Evolutionary conservation across 1,140 invertebrate species (phyloP).

Genomic region (Lepidotrigona ventralis): DNA sequence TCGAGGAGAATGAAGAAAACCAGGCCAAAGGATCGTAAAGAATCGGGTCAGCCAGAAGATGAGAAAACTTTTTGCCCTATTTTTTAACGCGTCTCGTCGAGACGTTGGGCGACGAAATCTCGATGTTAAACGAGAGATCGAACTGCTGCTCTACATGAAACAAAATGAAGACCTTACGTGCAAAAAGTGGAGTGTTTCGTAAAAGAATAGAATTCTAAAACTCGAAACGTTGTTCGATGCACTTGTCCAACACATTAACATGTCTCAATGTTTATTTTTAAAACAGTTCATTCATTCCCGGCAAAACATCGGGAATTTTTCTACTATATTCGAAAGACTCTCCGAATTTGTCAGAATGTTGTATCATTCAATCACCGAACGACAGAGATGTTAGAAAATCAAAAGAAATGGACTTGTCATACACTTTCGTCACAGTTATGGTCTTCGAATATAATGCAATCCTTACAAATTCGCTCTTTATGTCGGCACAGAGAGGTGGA

Average conservation of each 20-base stretch:
- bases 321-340: background rate
- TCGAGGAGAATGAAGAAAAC: background rate
- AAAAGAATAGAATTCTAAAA: background rate
- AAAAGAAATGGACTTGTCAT: background rate
- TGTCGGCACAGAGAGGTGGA: background rate
- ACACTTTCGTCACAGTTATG: background rate
- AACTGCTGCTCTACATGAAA: constrained; percentile 10
- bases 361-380: background rate
- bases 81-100: constrained; percentile 14
- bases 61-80: constrained; percentile 40
- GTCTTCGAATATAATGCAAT: constrained; percentile 19
- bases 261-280: no score
- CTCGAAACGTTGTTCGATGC: no score
- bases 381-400: background rate
- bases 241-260: no score
- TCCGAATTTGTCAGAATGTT: no score
- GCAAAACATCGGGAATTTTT: no score
- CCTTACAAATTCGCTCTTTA: constrained; percentile 5
- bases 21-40: constrained; percentile 29
- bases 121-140: constrained; percentile 31
- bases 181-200: background rate
- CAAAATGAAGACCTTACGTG: constrained; percentile 10
- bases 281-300: no score
- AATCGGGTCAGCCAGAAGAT: constrained; percentile 41
- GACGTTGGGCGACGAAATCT: constrained; percentile 21